Evolutionary conservation across 1,140 invertebrate genomes (phyloP).

Genomic region (Octopus bimaculoides): DNA sequence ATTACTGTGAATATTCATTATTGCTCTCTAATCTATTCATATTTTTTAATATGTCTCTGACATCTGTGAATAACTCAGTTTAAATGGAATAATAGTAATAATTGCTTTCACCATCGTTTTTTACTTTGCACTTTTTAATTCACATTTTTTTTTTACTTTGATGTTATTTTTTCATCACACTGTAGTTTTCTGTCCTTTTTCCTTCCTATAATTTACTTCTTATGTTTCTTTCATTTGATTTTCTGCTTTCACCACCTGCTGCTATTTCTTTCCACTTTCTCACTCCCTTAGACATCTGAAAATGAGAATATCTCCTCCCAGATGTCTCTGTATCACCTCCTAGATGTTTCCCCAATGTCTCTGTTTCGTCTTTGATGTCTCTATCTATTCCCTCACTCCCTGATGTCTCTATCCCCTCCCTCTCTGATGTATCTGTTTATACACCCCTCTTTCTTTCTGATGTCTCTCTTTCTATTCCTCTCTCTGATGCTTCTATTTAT

Average conservation of each 20-base stretch:
- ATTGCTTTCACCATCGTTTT: neutral
- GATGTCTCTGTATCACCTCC: neutral
- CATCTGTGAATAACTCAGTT: no score
- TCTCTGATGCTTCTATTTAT: neutral
- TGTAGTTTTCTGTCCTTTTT: neutral
- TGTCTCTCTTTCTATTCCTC: constrained; percentile 8
- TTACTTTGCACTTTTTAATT: neutral
- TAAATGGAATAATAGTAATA: no score
- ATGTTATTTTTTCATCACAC: neutral
- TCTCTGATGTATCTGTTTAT: constrained; percentile 7
- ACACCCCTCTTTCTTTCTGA: constrained; percentile 4
- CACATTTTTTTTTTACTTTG: neutral
- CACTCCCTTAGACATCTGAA: neutral
- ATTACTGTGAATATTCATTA: no score
- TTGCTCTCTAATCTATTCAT: no score
- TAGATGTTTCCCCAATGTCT: neutral
- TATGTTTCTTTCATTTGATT: neutral
- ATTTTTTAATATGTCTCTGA: no score
- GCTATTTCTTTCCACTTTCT: neutral
- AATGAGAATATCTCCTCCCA: neutral
- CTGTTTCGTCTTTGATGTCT: neutral
- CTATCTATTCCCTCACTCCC: neutral
- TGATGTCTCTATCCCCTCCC: neutral
- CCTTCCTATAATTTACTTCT: neutral
- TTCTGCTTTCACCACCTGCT: neutral